phyloP scores from a whole-genome alignment of 1,140 invertebrate genomes.

The Leptopilina clavipes region DNA sequence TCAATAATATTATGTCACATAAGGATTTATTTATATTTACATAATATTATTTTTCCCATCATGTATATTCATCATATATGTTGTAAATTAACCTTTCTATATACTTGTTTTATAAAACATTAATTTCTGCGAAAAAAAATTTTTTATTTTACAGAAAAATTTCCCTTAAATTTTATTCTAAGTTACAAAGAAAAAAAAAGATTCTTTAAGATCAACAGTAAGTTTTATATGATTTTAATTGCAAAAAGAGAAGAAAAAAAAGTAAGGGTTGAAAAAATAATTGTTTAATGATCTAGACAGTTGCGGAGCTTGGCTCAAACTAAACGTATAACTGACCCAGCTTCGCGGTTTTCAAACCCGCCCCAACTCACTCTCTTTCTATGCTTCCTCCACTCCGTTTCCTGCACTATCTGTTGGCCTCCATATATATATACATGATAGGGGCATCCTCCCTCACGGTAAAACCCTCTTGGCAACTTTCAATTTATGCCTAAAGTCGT shows the following conservation, averaged over 20 bases:
- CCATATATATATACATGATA: conserved; percentile 39
- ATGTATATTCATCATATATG: no score
- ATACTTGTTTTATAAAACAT: no score
- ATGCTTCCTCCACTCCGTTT: conserved; percentile 44
- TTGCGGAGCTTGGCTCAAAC: conserved; percentile 23
- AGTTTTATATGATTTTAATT: no score
- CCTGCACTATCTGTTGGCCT: conserved; percentile 37
- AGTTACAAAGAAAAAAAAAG: no score
- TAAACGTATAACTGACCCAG: conserved; percentile 28
- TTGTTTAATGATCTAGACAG: neutral
- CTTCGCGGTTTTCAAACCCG: conserved; percentile 41
- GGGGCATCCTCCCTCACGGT: conserved; percentile 49
- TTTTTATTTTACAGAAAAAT: no score
- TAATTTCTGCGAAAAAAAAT: no score
- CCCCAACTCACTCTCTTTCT: conserved; percentile 40
- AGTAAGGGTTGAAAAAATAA: neutral
- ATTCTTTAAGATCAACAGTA: no score
- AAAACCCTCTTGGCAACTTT: conserved; percentile 66
- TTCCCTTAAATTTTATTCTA: no score
- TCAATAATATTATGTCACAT: neutral
- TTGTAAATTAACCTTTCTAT: neutral
- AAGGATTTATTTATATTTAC: neutral
- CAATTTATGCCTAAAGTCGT: conserved; percentile 67
- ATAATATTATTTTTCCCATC: neutral
- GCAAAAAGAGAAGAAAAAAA: neutral